phyloP scores from a whole-genome alignment of 1,140 invertebrate species.

The Calliopsis andreniformis region DNA sequence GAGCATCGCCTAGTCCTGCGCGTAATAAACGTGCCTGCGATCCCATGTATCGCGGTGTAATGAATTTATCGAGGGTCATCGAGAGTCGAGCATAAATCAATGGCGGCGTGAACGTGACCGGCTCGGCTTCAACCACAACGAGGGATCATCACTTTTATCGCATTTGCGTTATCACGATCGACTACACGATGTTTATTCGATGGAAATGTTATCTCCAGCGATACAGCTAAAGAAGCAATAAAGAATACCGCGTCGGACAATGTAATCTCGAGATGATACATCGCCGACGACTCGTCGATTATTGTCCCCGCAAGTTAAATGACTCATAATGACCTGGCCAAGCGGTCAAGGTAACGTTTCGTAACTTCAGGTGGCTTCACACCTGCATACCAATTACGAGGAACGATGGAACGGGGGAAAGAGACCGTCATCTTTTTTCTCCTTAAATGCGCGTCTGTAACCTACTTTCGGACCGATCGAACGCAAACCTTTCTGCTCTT shows the following conservation, averaged over 20 bases:
- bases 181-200: neutral
- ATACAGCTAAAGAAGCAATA: neutral
- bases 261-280: neutral
- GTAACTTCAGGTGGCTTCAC: slow-evolving; percentile 46
- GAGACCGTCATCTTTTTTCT: slow-evolving; percentile 13
- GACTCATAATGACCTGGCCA: slow-evolving; percentile 50
- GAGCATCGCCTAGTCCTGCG: neutral
- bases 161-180: neutral
- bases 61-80: slow-evolving; percentile 56
- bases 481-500: neutral
- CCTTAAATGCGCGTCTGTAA: slow-evolving; percentile 36
- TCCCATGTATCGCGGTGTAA: slow-evolving; percentile 61
- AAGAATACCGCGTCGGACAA: too few relatives aligned
- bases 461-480: slow-evolving; percentile 39
- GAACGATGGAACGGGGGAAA: neutral
- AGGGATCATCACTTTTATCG: neutral
- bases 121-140: neutral
- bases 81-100: slow-evolving; percentile 38
- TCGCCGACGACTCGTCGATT: neutral
- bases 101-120: neutral
- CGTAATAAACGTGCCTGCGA: slow-evolving; percentile 46
- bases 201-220: too few relatives aligned
- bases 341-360: slow-evolving; percentile 60
- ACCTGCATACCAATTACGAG: slow-evolving; percentile 51
- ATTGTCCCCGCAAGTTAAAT: slow-evolving; percentile 29